A percentile compares a stretch with the other conserved stretches of the same genome.
Conservation (phyloP, 2,888 invertebrate genomes). For the Agrochola macilenta region DNA sequence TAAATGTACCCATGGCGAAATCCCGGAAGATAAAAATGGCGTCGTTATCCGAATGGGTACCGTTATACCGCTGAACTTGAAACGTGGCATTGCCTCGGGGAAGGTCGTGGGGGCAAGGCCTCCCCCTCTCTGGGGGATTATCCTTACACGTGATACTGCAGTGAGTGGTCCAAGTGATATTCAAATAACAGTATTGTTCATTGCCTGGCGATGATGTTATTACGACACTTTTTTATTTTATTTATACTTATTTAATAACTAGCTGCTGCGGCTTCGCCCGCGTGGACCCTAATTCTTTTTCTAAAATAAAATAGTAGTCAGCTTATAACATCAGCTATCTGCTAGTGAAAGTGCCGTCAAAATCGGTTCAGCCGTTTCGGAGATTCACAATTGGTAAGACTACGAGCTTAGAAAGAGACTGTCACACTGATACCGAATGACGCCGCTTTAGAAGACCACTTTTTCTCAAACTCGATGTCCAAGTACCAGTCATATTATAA, state of each 20-base stretch:
- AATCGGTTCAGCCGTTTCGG: too few relatives aligned
- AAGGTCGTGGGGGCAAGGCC: constrained; percentile 70
- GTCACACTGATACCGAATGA: neutral
- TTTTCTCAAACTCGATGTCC: neutral
- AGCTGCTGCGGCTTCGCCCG: too few relatives aligned
- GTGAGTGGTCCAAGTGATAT: constrained; percentile 48
- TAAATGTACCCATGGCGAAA: constrained; percentile 1
- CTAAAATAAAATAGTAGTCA: too few relatives aligned
- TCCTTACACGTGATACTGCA: constrained; percentile 61
- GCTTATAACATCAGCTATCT: too few relatives aligned
- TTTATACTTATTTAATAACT: neutral
- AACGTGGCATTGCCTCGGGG: constrained; percentile 69
- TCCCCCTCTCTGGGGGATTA: constrained; percentile 69
- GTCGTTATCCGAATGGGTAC: constrained; percentile 10
- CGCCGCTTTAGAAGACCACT: neutral
- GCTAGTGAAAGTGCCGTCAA: too few relatives aligned
- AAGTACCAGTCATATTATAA: neutral
- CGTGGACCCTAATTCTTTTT: too few relatives aligned
- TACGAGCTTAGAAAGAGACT: too few relatives aligned
- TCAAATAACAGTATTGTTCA: neutral
- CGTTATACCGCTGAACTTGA: constrained; percentile 74
- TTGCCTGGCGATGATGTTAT: too few relatives aligned
- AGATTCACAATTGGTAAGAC: too few relatives aligned
- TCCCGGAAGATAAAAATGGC: constrained; percentile 29
- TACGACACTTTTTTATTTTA: neutral